A percentile compares a stretch with the other conserved stretches of the same genome.
These are phyloP conservation scores for Drosophila mercatorum DNA, from an alignment of 2,888 invertebrate genomes.

Conservation along the genomic window DNA sequence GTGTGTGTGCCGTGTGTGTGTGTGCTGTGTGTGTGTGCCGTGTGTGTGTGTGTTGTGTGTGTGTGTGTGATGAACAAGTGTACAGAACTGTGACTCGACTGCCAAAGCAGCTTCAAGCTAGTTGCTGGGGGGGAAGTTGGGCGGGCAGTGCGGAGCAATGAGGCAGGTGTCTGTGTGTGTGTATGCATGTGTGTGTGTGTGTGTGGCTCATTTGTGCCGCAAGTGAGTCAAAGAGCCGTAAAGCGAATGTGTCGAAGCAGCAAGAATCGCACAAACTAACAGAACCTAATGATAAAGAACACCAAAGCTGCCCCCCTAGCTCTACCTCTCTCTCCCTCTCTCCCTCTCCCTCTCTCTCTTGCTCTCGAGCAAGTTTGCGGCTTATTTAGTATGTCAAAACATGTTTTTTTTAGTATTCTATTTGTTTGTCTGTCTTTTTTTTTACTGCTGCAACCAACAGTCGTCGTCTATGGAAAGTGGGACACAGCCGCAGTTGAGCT, in stretches of 20 bases:
- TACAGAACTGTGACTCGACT: slow-evolving; percentile 57
- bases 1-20: slow-evolving; percentile 14
- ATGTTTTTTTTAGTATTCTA: slow-evolving; percentile 59
- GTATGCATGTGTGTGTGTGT: slow-evolving; percentile 1
- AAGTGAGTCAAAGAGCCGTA: slow-evolving; percentile 78
- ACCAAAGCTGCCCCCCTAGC: slow-evolving; percentile 23
- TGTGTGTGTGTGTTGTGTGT: slow-evolving; percentile 19
- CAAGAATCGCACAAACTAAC: slow-evolving; percentile 76
- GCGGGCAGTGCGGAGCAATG: background rate
- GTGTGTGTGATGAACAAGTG: slow-evolving; percentile 47
- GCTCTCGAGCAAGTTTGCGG: slow-evolving; percentile 56
- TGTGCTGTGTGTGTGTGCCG: background rate
- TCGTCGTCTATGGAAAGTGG: slow-evolving; percentile 69
- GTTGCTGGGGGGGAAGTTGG: background rate
- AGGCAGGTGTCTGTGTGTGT: background rate
- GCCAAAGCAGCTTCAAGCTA: slow-evolving; percentile 18
- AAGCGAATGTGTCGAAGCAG: slow-evolving; percentile 73
- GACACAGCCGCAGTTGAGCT: slow-evolving; percentile 60
- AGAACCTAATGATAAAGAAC: slow-evolving; percentile 80
- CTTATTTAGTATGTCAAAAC: slow-evolving; percentile 81
- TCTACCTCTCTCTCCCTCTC: background rate
- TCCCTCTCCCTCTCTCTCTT: slow-evolving; percentile 1
- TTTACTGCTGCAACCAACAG: slow-evolving; percentile 51
- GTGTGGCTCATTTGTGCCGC: slow-evolving; percentile 64
- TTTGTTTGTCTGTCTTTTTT: slow-evolving; percentile 27